Evolutionary conservation across 2,797 vertebrate species (phyloP).

Genomic region (Adelosebastes latens): DNA sequence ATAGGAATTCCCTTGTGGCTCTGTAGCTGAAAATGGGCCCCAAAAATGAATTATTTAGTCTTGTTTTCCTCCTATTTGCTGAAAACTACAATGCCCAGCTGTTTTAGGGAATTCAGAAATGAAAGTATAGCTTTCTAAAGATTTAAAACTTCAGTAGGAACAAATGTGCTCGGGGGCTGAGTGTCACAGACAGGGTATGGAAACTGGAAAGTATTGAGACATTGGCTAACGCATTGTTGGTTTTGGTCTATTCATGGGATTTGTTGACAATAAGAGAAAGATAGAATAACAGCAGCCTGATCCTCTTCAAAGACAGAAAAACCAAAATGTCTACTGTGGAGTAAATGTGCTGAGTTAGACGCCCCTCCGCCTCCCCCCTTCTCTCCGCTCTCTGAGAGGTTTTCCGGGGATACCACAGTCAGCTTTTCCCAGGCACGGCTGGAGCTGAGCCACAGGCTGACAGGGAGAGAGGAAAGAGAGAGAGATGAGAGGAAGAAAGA

Average conservation of each 20-base stretch:
- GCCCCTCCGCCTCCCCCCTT: conserved; percentile 14
- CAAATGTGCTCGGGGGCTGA: neutral
- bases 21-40: too few species aligned
- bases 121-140: neutral
- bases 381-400: conserved; percentile 47
- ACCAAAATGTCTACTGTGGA: conserved; percentile 44
- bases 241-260: neutral
- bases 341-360: conserved; percentile 69
- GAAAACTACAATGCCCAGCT: too few species aligned
- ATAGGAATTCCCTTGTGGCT: too few species aligned
- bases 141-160: neutral
- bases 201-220: neutral
- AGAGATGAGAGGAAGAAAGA: neutral
- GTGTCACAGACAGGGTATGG: neutral
- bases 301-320: conserved; percentile 32
- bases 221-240: neutral
- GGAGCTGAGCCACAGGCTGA: conserved; percentile 57
- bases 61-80: too few species aligned
- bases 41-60: too few species aligned
- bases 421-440: conserved; percentile 74
- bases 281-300: neutral
- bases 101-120: too few species aligned
- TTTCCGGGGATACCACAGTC: conserved; percentile 72
- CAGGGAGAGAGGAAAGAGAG: neutral
- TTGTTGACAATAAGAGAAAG: conserved; percentile 8